Base-by-base conservation (phyloP, 2,797 vertebrate species). In the Brotula barbata region DNA sequence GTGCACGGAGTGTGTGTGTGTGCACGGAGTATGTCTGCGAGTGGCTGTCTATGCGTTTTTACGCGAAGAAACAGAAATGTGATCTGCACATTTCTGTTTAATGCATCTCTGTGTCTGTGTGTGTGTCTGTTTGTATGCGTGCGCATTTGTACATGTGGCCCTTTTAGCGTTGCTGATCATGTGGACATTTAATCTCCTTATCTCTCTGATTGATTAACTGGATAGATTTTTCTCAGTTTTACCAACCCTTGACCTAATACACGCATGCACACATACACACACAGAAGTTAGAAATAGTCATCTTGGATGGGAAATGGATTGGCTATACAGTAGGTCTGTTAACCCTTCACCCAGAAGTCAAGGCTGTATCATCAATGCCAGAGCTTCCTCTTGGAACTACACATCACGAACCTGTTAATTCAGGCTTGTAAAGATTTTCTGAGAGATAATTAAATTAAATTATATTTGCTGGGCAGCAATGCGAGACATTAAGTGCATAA, bases 201-300 rank as follows among this genome's bases (percentile, higher is more conserved):
- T 62, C 73, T 73, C 42, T 23, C 50, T 47, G 70, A 80, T 75
- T 80, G 76, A 85, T 84, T 85, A 21, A 37, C 44, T 28, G 37
- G 50, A 82, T 68, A 41, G 68, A 78, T 76, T 73, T 74, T 71
- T 23, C 19, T 46, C 19, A 44, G 21, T 67, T 73, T 59, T 58
- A 46, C 41, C 15, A 28, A 28, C 25, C 25, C 25, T 28, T 28
- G 25, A 28, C 25, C 25, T 28, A 4, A 28, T 8, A 28, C 25
- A 28, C 25, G 8, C 25, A 28, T 8, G 8, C 25, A 28, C 25
- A 28, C 25, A 28, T 8, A 28, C 25, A 28, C 25, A 28, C 25
- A 28, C 25, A 28, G 4, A 28, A 28, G 25, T 28, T 28, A 28
- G 25, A 31, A 14, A 25, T 15, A 25, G 10, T 33, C 64, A 19